phyloP scores from a whole-genome alignment of 2,113 vertebrate genomes.

The Tylochromis polylepis region DNA sequence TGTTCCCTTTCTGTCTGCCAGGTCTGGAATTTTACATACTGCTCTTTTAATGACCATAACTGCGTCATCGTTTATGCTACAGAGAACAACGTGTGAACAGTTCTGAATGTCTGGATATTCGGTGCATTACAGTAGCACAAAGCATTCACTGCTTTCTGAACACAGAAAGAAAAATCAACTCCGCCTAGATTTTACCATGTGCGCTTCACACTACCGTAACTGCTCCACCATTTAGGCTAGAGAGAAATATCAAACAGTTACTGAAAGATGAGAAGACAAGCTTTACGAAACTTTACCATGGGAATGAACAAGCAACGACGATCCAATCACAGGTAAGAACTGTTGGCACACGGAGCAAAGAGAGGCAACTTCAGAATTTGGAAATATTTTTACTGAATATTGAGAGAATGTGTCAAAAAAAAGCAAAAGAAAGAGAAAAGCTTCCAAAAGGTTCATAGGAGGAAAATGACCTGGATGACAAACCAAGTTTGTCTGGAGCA shows the following conservation, averaged over 20 bases:
- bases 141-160: background rate
- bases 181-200: background rate
- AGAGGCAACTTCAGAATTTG: background rate
- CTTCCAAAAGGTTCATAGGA: background rate
- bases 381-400: background rate
- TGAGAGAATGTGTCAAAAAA: background rate
- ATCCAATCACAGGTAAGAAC: background rate
- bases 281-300: background rate
- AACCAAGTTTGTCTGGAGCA: background rate
- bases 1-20: too few species aligned
- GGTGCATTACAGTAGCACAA: fast-evolving
- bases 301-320: background rate
- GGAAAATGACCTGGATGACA: background rate
- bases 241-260: too few species aligned
- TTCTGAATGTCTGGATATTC: too few species aligned
- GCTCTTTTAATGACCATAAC: background rate
- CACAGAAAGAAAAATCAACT: background rate
- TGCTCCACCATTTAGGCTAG: too few species aligned
- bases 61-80: fast-evolving
- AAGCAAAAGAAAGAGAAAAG: background rate
- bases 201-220: background rate
- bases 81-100: too few species aligned
- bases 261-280: background rate
- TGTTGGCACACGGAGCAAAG: background rate
- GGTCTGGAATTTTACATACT: background rate